Conservation (phyloP, 2,797 vertebrate species). For the Molossus molossus region DNA sequence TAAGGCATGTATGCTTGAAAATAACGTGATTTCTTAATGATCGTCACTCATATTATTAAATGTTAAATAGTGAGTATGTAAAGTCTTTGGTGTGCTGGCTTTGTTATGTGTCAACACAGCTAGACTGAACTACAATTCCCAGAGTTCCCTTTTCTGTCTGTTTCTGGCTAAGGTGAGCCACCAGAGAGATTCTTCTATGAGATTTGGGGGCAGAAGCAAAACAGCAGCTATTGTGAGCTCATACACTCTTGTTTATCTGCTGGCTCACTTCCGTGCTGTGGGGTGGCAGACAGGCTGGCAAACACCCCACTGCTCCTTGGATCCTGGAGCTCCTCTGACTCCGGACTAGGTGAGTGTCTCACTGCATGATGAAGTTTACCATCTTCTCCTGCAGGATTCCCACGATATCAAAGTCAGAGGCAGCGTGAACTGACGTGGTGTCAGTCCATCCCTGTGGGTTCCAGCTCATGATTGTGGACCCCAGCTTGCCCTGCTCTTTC, state of each 20-base stretch:
- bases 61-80: neutral
- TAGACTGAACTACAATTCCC: neutral
- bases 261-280: neutral
- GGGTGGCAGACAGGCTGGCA: neutral
- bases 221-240: neutral
- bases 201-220: neutral
- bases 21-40: conserved; percentile 44
- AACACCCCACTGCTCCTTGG: neutral
- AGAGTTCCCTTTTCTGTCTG: neutral
- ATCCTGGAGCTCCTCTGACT: neutral
- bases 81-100: neutral
- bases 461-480: neutral
- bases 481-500: neutral
- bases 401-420: neutral
- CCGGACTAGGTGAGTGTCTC: neutral
- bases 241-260: neutral
- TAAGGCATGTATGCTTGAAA: neutral
- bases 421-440: neutral
- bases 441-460: neutral
- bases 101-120: neutral
- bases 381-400: neutral
- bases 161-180: neutral
- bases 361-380: neutral
- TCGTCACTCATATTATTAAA: neutral
- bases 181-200: neutral